phyloP scores from a whole-genome alignment of 2,797 vertebrate species.

The Podarcis lilfordi region DNA sequence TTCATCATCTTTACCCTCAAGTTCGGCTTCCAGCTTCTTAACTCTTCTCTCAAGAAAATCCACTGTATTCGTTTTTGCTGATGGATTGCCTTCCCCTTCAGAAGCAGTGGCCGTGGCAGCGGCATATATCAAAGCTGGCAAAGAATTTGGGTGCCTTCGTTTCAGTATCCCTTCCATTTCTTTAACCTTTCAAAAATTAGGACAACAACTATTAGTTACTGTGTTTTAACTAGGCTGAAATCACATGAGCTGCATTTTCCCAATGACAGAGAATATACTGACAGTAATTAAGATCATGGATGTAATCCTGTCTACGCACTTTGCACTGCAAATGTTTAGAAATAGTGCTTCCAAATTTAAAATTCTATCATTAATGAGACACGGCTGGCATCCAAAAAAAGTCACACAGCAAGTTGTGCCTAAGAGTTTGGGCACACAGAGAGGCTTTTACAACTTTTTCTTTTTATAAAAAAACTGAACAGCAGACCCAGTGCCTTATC shows the following conservation, averaged over 20 bases:
- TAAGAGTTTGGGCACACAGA: background rate
- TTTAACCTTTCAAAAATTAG: conserved; percentile 75
- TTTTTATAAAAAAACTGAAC: background rate
- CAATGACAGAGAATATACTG: background rate
- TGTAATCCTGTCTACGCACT: no score
- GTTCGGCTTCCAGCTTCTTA: conserved; percentile 89
- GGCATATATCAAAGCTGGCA: conserved; percentile 90
- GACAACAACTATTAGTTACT: background rate
- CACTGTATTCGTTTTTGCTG: conserved; percentile 72
- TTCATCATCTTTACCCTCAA: conserved; percentile 90
- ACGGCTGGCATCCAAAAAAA: background rate
- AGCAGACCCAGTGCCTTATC: background rate
- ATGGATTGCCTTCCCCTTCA: conserved; percentile 49
- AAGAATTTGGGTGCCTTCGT: conserved; percentile 89
- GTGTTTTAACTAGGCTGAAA: background rate
- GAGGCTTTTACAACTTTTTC: background rate
- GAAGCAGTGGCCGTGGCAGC: conserved; percentile 78
- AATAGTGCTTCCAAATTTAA: background rate
- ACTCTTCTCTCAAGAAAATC: conserved; percentile 88
- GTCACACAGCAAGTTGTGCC: no score
- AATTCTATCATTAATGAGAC: background rate
- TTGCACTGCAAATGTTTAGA: background rate
- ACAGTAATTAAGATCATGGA: background rate
- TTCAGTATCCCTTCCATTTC: conserved; percentile 88
- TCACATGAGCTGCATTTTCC: background rate